Evolutionary conservation across 2,888 invertebrate genomes (phyloP).

Genomic region (Pterostichus niger): DNA sequence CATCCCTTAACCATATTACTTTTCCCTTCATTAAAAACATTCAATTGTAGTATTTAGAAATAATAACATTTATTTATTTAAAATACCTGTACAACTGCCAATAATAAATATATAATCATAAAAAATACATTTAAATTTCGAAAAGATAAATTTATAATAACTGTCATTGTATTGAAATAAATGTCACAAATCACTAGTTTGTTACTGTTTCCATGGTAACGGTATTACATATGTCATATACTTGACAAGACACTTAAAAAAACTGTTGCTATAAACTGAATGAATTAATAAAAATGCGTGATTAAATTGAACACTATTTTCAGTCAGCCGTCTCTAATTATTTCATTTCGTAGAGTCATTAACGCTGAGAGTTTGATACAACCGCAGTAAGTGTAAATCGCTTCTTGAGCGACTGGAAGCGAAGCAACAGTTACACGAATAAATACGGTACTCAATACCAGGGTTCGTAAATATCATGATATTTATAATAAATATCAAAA

Average conservation of each 20-base stretch:
- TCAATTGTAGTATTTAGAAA: conserved; percentile 42
- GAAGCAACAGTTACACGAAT: conserved; percentile 16
- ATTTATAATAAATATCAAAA: too few species aligned
- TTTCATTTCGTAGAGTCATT: conserved; percentile 14
- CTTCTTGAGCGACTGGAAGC: not conserved
- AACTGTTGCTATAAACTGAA: not conserved
- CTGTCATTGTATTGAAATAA: conserved; percentile 40
- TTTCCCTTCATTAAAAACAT: conserved; percentile 10
- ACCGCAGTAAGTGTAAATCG: conserved; percentile 28
- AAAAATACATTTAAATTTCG: conserved; percentile 19
- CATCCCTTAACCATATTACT: conserved; percentile 59
- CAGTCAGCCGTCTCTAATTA: conserved; percentile 10
- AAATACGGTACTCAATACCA: conserved; percentile 43
- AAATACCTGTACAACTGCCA: conserved; percentile 20
- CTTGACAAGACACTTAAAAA: too few species aligned
- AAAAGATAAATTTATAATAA: conserved; percentile 28
- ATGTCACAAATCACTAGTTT: conserved; percentile 23
- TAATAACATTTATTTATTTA: not conserved
- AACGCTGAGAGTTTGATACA: not conserved
- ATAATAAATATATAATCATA: not conserved
- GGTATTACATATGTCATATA: not conserved
- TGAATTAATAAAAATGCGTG: not conserved
- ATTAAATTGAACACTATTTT: not conserved
- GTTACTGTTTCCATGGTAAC: conserved; percentile 14
- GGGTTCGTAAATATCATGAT: too few species aligned